Evolutionary conservation across 1,140 invertebrate genomes (phyloP), one percentile per base, ranked within the genome.

Genomic region (Gryllus bimaculatus): DNA sequence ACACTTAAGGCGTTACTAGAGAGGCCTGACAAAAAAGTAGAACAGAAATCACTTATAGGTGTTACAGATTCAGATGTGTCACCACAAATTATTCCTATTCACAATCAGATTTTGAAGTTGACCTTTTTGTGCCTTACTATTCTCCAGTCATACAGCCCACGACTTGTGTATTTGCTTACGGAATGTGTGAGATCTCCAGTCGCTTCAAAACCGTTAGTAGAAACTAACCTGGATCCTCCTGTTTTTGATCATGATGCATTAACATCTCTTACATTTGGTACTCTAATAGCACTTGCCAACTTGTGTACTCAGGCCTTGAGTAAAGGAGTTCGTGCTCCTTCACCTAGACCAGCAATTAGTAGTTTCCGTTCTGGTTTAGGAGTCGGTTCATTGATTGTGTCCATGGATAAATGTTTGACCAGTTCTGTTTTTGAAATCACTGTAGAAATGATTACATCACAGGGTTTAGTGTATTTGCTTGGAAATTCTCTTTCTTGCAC

Each of bases 271-370:
- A 77, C 76, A 4, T 77, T 77, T 54, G 76, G 76, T 0, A 47
- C 47, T 8, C 76, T 77, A 1, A 77, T 77, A 18, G 8, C 76
- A 21, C 48, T 77, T 77, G 76, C 76, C 48, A 77, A 77, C 47
- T 20, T 77, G 39, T 77, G 76, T 48, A 77, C 76, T 26, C 48
- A 47, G 8, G 76, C 76, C n/a, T 47, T 77, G 21, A 48, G 76
- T 20, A 77, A 54, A 21, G 76, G 47, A n/a, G 48, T 47, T 21
- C 74, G n/a, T 5, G 26, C 20, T 20, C 74, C 74, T 21, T 75
- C 74, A 13, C 54, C 54, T 10, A 66, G 54, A 66, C 54, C 54
- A 10, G 10, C 54, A 10, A 66, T 66, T 18, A 66, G 54, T 66
- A 18, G 54, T 10, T 10, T 66, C 54, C 54, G 54, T 13, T 18